Evolutionary conservation across 2,113 vertebrate species (phyloP).

Genomic region (Vireo altiloquus): DNA sequence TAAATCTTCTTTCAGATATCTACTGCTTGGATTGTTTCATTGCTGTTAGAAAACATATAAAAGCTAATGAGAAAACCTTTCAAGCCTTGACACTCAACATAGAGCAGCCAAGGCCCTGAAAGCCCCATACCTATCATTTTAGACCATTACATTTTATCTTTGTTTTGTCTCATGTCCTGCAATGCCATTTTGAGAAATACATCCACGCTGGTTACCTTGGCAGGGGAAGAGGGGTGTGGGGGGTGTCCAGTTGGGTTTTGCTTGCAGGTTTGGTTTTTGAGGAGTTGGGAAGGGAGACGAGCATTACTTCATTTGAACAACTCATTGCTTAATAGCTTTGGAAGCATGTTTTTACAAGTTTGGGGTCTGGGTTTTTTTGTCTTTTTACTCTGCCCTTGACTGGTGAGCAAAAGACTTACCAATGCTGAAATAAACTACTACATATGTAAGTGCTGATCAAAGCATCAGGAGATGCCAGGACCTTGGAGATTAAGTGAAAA

Average conservation of each 20-base stretch:
- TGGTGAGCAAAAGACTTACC: neutral
- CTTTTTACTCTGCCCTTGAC: neutral
- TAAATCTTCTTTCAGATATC: neutral
- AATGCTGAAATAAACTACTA: neutral
- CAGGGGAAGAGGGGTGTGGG: fast-evolving
- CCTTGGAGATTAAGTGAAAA: neutral
- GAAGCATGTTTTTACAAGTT: neutral
- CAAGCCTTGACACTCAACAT: neutral
- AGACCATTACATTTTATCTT: neutral
- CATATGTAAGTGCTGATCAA: neutral
- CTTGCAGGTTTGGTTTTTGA: neutral
- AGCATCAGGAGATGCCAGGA: neutral
- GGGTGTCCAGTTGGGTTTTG: neutral
- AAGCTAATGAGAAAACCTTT: neutral
- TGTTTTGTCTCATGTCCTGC: neutral
- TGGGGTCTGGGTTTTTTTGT: neutral
- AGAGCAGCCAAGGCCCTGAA: neutral
- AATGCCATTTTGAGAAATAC: neutral
- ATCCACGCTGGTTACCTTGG: neutral
- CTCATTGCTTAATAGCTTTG: neutral
- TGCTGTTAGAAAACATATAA: neutral
- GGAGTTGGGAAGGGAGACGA: neutral
- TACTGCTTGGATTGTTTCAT: neutral
- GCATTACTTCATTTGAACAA: neutral
- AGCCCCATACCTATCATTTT: neutral